These are phyloP conservation scores for Gulo gulo DNA, from an alignment of 2,113 vertebrate genomes.

Conservation along the genomic window DNA sequence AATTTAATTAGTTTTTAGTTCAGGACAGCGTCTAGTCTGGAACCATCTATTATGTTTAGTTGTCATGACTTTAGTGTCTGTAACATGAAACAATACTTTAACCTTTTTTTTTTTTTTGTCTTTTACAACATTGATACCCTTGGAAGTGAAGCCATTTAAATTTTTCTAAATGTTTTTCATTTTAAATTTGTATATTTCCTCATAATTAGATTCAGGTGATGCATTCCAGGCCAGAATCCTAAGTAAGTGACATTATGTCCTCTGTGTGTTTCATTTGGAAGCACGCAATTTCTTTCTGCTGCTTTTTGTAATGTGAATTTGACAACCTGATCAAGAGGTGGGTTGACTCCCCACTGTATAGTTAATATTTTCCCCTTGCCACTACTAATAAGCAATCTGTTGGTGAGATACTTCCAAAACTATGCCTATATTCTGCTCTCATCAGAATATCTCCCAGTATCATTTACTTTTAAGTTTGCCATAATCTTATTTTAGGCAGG, in stretches of 20 bases:
- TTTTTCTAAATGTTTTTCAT: neutral
- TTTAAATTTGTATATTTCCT: neutral
- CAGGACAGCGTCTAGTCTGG: neutral
- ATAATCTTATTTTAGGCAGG: neutral
- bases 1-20: neutral
- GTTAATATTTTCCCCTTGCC: neutral
- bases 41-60: neutral
- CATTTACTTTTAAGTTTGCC: neutral
- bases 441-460: neutral
- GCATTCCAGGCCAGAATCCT: neutral
- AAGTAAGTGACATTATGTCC: neutral
- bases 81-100: neutral
- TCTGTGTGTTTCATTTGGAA: neutral
- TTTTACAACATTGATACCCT: neutral
- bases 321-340: neutral
- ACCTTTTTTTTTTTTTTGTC: neutral
- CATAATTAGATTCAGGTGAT: neutral
- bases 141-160: neutral
- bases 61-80: neutral
- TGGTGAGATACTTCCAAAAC: neutral
- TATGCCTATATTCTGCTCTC: neutral
- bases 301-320: neutral
- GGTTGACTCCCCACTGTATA: neutral
- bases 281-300: neutral
- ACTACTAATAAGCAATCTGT: neutral